These are phyloP conservation scores for Galagoides demidoff DNA, from an alignment of 2,797 vertebrate genomes.

Conservation along the genomic window DNA sequence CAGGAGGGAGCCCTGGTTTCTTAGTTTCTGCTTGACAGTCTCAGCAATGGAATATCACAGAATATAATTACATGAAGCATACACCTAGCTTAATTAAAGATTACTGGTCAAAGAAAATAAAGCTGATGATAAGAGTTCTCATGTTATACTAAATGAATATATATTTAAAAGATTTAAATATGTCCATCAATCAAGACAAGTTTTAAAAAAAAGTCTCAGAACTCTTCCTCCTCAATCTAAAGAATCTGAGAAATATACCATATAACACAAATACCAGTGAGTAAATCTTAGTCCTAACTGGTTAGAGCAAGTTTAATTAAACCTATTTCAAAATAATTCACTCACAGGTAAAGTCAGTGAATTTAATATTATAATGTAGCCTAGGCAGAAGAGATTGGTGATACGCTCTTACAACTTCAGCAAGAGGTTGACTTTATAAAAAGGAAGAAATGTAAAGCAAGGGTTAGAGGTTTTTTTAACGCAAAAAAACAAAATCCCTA, in stretches of 20 bases:
- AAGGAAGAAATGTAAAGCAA: background rate
- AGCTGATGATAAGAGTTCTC: background rate
- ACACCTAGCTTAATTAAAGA: background rate
- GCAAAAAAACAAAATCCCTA: background rate
- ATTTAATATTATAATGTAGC: background rate
- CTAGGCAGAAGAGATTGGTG: background rate
- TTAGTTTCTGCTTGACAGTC: background rate
- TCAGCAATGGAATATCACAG: background rate
- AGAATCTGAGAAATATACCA: background rate
- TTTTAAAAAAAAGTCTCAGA: background rate
- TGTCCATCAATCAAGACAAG: background rate
- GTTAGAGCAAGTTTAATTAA: background rate
- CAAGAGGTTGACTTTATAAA: background rate
- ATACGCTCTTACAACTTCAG: background rate
- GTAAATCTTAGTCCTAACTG: background rate
- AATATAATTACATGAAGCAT: background rate
- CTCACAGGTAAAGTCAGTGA: background rate
- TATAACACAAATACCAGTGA: background rate
- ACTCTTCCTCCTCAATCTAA: background rate
- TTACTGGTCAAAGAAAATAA: background rate
- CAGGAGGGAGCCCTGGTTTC: background rate
- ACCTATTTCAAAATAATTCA: background rate
- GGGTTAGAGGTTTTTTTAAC: background rate
- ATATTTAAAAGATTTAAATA: background rate
- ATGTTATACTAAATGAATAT: background rate